phyloP scores from a whole-genome alignment of 2,113 vertebrate species.

The Seriola quinqueradiata region DNA sequence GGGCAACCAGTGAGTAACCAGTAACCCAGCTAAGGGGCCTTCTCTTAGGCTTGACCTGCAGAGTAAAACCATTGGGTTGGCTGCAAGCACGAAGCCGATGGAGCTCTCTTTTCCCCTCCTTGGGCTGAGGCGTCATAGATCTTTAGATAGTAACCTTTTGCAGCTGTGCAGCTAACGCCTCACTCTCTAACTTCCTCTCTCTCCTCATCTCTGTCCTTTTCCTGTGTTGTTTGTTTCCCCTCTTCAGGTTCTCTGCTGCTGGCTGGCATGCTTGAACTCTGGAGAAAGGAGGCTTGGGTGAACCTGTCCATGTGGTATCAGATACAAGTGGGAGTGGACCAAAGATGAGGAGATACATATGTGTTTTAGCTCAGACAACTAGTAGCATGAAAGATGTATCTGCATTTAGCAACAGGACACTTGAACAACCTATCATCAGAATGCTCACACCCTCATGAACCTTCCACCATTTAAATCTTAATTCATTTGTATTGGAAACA shows the following conservation, averaged over 20 bases:
- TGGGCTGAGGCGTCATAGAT: constrained; percentile 71
- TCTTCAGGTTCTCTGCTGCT: constrained; percentile 82
- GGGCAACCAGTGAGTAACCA: constrained; percentile 82
- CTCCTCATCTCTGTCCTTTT: constrained; percentile 52
- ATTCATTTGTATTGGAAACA: constrained; percentile 65
- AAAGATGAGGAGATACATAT: constrained; percentile 11
- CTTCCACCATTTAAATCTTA: constrained; percentile 53
- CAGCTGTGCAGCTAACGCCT: constrained; percentile 73
- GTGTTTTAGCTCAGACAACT: constrained; percentile 9
- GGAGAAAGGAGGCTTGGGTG: constrained; percentile 30
- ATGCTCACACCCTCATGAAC: constrained; percentile 35
- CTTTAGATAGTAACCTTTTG: constrained; percentile 56
- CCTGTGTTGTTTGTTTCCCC: constrained; percentile 52
- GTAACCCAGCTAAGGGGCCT: constrained; percentile 55
- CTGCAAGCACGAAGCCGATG: constrained; percentile 61
- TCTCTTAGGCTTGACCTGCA: constrained; percentile 54
- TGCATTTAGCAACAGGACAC: constrained; percentile 17
- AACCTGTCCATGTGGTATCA: constrained; percentile 19
- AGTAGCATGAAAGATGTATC: neutral
- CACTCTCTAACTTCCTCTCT: constrained; percentile 53
- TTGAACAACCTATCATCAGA: constrained; percentile 27
- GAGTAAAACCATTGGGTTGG: constrained; percentile 65
- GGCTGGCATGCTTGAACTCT: constrained; percentile 77
- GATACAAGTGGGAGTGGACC: constrained; percentile 21
- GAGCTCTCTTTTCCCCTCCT: constrained; percentile 57